phyloP scores from a whole-genome alignment of 2,888 invertebrate genomes.

The Dendrolimus pini region DNA sequence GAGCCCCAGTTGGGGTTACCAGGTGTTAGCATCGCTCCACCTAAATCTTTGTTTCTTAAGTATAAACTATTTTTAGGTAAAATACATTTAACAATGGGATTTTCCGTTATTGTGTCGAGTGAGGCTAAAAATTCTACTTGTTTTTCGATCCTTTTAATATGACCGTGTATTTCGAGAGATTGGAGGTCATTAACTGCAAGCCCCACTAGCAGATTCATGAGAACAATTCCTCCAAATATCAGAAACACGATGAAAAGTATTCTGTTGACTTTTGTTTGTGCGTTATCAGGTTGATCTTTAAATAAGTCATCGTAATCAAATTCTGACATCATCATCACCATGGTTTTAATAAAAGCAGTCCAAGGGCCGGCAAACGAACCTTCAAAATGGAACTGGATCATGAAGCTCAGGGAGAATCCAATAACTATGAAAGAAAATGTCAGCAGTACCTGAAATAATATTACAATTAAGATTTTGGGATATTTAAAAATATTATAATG shows the following conservation, averaged over 20 bases:
- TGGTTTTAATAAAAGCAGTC: conserved; percentile 67
- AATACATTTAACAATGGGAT: conserved; percentile 12
- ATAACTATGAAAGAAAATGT: conserved; percentile 65
- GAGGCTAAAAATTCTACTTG: conserved; percentile 67
- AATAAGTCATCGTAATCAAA: conserved; percentile 47
- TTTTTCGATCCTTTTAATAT: conserved; percentile 70
- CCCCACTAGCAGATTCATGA: conserved; percentile 77
- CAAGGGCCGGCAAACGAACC: conserved; percentile 64
- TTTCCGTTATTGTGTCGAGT: conserved; percentile 19
- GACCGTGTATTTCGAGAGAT: conserved; percentile 70
- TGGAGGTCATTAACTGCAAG: conserved; percentile 77
- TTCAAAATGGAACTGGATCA: conserved; percentile 65
- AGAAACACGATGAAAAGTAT: conserved; percentile 64
- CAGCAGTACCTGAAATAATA: conserved; percentile 59
- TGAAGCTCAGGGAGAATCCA: conserved; percentile 73
- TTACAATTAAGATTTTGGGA: not conserved
- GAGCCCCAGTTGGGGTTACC: conserved; percentile 13
- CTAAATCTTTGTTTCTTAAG: conserved; percentile 12
- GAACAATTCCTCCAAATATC: conserved; percentile 69
- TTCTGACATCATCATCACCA: conserved; percentile 78
- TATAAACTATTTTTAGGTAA: conserved; percentile 13
- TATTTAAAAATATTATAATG: too few species aligned
- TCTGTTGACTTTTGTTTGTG: not conserved
- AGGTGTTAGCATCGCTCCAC: conserved; percentile 11
- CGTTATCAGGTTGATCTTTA: not conserved